Evolutionary conservation across 2,797 vertebrate genomes (phyloP).

Genomic region (Muscicapa striata): DNA sequence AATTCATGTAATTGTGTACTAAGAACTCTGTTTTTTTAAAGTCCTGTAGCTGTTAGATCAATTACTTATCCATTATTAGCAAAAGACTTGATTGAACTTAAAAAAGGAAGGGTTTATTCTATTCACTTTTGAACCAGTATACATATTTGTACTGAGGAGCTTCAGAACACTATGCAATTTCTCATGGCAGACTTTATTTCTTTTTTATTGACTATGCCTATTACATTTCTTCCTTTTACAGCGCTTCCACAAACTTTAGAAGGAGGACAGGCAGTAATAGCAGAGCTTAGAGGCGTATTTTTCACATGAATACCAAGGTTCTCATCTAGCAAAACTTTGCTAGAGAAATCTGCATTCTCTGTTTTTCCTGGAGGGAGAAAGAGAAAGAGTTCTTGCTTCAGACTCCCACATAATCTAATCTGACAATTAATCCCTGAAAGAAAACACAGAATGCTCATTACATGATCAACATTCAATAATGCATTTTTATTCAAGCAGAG

Average conservation of each 20-base stretch:
- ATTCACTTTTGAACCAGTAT: background rate
- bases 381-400: background rate
- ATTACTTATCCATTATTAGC: background rate
- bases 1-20: background rate
- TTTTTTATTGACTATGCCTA: background rate
- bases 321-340: background rate
- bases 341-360: background rate
- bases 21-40: background rate
- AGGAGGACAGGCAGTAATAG: background rate
- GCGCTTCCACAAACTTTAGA: background rate
- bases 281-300: background rate
- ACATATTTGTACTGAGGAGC: background rate
- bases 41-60: background rate
- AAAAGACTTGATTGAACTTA: background rate
- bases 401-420: background rate
- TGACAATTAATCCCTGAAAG: background rate
- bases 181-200: slow-evolving; percentile 24
- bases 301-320: background rate
- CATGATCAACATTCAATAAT: background rate
- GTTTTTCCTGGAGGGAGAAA: background rate
- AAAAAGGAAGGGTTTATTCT: background rate
- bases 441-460: background rate
- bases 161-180: background rate
- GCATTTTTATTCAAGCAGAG: background rate
- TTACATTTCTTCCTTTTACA: slow-evolving; percentile 12